Evolutionary conservation across 2,888 invertebrate genomes (phyloP), one percentile per base, ranked within the genome.

Genomic region (Drosophila mettleri): DNA sequence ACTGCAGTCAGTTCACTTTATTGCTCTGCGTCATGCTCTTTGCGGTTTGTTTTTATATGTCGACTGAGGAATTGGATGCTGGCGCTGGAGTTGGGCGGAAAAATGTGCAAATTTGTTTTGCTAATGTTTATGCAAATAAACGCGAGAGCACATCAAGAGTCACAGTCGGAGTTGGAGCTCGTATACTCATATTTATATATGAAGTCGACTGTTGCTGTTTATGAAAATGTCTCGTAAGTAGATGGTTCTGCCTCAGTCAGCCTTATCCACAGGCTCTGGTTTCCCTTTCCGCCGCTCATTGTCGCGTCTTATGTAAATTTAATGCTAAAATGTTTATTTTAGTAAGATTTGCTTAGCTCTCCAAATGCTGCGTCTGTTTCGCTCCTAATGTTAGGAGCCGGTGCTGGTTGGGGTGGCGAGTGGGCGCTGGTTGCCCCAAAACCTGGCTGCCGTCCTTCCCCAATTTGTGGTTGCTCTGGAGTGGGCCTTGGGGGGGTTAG

Each of bases 281-380:
- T 48, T 38, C 36, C 33, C 66, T 49, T 3, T 4, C 54, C 36
- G 31, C 24, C 57, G 43, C 74, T 74, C 72, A 82, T 82, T 82
- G 86, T 78, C 78, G 75, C 86, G 62, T 74, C 84, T 88, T 90
- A 90, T 90, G 88, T 90, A 88, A 88, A 88, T 88, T 90, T 86
- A 86, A 88, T 89, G 89, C 84, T 86, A 90, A 88, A 90, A 88
- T 88, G 87, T 90, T 88, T 88, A 89, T 86, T 86, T 81, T 84
- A 86, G 65, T 84, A 70, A 89, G 89, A 88, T 85, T 85, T 83
- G 86, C 87, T 88, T 77, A 83, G 78, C 84, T 86, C 89, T 88
- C 67, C 79, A 85, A 88, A 85, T 72, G 70, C 54, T 70, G 46
- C 58, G 60, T 63, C 71, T 80, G 67, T 65, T 64, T 57, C 34